Conservation (phyloP, 1,140 invertebrate species). For the Drosophila nikananu region DNA sequence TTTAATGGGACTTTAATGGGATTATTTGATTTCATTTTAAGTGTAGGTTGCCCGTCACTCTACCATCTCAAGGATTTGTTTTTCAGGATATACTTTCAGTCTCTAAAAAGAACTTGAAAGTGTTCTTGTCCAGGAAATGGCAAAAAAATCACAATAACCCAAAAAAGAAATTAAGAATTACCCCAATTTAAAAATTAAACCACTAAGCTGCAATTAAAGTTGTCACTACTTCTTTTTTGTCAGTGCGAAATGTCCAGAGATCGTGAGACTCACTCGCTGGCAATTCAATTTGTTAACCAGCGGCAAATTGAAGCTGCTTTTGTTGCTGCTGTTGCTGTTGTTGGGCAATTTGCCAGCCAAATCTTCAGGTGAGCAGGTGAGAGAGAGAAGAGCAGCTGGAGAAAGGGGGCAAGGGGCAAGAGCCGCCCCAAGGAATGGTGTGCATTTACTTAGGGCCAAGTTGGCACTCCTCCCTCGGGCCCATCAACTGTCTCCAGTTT, state of each 20-base stretch:
- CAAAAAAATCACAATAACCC: too few relatives aligned
- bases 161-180: too few relatives aligned
- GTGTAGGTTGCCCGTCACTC: too few relatives aligned
- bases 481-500: slow-evolving; percentile 80
- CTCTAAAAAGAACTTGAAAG: too few relatives aligned
- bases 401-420: slow-evolving; percentile 1
- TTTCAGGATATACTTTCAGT: too few relatives aligned
- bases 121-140: too few relatives aligned
- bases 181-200: too few relatives aligned
- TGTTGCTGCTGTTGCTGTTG: slow-evolving; percentile 38
- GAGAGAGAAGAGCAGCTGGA: slow-evolving; percentile 1
- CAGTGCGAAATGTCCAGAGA: slow-evolving; percentile 17
- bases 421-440: slow-evolving; percentile 13
- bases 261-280: slow-evolving; percentile 38
- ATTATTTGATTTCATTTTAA: background rate
- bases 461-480: slow-evolving; percentile 39
- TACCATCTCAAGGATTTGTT: too few relatives aligned
- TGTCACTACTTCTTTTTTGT: background rate
- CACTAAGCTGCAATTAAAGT: too few relatives aligned
- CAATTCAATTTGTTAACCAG: slow-evolving; percentile 75
- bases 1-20: too few relatives aligned
- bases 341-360: slow-evolving; percentile 63
- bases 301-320: slow-evolving; percentile 58
- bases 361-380: slow-evolving; percentile 14
- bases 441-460: slow-evolving; percentile 72